Conservation (phyloP, 92 coral and sea anemone species). For the Bergia sp. region DNA sequence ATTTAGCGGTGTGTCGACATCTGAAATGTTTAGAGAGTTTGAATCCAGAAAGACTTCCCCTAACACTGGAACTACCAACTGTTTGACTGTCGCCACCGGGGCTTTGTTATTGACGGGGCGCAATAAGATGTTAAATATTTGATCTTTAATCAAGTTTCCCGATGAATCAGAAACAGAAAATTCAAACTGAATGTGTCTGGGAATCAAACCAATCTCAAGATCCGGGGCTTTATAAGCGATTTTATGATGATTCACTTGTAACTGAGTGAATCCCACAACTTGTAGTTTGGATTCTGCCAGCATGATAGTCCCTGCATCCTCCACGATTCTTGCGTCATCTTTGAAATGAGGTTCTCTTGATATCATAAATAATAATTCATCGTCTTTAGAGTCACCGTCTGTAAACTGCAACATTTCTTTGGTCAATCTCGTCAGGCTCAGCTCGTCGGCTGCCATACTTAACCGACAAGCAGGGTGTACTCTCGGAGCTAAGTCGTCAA, state of each 20-base stretch:
- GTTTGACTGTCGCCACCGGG: constrained; percentile 54
- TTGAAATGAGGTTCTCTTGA: constrained; percentile 70
- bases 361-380: constrained; percentile 66
- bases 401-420: constrained; percentile 70
- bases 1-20: constrained; percentile 63
- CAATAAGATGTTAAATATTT: constrained; percentile 61
- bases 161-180: constrained; percentile 92
- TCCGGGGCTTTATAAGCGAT: constrained; percentile 82
- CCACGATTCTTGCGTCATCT: constrained; percentile 51
- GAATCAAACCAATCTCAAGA: constrained; percentile 66
- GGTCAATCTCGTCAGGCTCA: constrained; percentile 50
- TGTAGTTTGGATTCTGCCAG: constrained; percentile 58
- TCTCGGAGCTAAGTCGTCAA: constrained; percentile 74
- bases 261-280: constrained; percentile 80
- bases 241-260: constrained; percentile 80
- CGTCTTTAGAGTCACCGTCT: constrained; percentile 85
- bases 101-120: constrained; percentile 82
- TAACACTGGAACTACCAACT: constrained; percentile 60
- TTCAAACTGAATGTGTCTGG: constrained; percentile 84
- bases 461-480: constrained; percentile 58
- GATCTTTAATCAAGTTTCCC: constrained; percentile 73
- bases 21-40: constrained; percentile 44
- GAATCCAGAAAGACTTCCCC: constrained; percentile 51
- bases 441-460: constrained; percentile 71
- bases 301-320: constrained; percentile 73